phyloP scores from a whole-genome alignment of 1,140 invertebrate genomes.

The Drosophila oshimai region DNA sequence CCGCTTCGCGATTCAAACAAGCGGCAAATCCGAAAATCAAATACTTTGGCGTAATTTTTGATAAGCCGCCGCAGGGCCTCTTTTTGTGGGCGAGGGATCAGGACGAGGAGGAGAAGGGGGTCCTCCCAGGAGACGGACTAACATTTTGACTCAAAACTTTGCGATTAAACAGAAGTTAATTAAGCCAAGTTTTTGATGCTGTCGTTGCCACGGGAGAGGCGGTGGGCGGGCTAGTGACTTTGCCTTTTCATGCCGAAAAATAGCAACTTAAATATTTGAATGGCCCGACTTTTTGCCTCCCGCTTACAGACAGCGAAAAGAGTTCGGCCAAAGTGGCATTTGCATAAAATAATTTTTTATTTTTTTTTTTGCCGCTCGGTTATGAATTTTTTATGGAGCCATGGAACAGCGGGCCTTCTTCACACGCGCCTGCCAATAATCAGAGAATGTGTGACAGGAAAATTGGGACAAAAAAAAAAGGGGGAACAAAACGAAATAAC shows the following conservation, averaged over 20 bases:
- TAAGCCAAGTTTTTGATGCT: conserved; percentile 70
- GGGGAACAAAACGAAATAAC: conserved; percentile 20
- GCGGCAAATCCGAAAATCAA: conserved; percentile 73
- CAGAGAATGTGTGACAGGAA: conserved; percentile 34
- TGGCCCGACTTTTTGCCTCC: conserved; percentile 15
- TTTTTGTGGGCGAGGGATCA: not conserved
- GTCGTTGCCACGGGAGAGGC: conserved; percentile 26
- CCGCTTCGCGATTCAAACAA: conserved; percentile 24
- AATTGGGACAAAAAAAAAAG: conserved; percentile 13
- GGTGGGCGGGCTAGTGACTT: conserved; percentile 45
- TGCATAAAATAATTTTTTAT: too few relatives aligned
- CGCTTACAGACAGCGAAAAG: conserved; percentile 56
- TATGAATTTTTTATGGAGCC: conserved; percentile 72
- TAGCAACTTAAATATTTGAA: conserved; percentile 73
- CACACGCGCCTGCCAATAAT: conserved; percentile 66
- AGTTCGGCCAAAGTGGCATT: conserved; percentile 70
- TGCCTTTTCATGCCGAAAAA: conserved; percentile 62
- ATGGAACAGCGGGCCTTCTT: conserved; percentile 17
- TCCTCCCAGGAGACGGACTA: conserved; percentile 46
- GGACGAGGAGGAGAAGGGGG: not conserved
- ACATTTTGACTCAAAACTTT: conserved; percentile 64
- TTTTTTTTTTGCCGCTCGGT: conserved; percentile 49
- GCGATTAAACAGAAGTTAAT: conserved; percentile 73
- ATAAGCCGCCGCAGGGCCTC: conserved; percentile 54
- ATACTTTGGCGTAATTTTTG: conserved; percentile 67